Evolutionary conservation across 23 tunicate species (phyloP), one percentile per base, ranked within the genome.

Genomic region (Diplosoma virens): DNA sequence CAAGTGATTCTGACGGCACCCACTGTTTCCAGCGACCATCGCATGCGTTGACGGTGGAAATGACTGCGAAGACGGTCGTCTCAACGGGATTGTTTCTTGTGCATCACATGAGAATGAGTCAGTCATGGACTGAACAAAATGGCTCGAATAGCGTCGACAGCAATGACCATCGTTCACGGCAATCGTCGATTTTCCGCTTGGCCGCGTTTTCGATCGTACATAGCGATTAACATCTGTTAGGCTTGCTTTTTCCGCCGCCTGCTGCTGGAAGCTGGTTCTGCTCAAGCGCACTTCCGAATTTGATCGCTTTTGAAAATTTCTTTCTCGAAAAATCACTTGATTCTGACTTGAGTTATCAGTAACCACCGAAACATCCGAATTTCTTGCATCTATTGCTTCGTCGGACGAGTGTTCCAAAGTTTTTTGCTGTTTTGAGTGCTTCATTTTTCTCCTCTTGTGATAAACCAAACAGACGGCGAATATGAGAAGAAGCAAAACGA

Each of bases 401-500:
- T n/a, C 30, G 3, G 24, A 4, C 25, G 74, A 28, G 7, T 35
- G 52, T 23, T 35, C 3, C 4, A 18, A 35, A 3, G 6, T 22
- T 2, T 29, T 60, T 17, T 72, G 61, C 33, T 3, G 3, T 9
- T 24, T 47, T 3, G 33, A 3, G 2, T 5, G 3, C 20, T 21
- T 25, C 6, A 22, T 17, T 48, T 72, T 72, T n/a, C n/a, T n/a
- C 37, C 37, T 67, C 54, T 81, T 69, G 29, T 84, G 82, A 53
- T 76, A 84, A 20, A 77, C 18, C 33, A 84, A 55, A 37, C 89
- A 84, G 24, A 33, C 30, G 9, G 80, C 82, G 9, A 65, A 41
- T 14, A 67, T 24, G 33, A 77, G 41, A 25, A 84, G 29, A 9
- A 84, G 20, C 47, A 84, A 41, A 14, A 84, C 78, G 11, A 84